Evolutionary conservation across 2,797 vertebrate species (phyloP), one percentile per base, ranked within the genome.

Genomic region (Gephyroberyx darwinii): DNA sequence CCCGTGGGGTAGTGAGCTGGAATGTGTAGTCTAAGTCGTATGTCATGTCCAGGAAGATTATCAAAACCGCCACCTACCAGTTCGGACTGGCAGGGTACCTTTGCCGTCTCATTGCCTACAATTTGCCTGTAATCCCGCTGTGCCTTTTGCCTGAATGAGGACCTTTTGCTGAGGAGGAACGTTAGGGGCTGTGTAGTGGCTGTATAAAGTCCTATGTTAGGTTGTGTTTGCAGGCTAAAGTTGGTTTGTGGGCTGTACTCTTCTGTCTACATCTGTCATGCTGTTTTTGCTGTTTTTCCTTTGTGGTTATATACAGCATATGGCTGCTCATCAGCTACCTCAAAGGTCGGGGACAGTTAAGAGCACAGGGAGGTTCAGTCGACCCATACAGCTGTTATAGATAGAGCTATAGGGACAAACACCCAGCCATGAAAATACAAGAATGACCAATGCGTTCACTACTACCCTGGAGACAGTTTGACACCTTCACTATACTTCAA

Each of bases 291-390:
- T 48, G 67, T 79, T 41, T 48, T 19, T n/a, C n/a, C 16, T 17
- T 69, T 77, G 19, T 52, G 74, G 69, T 61, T 64, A 60, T 81
- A 17, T 39, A 58, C 35, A 37, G 17, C 22, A 59, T 67, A 78
- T 71, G 47, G 68, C 20, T 69, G 33, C 75, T 88, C 88, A 89
- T 91, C 87, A 84, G 68, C 64, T 67, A 69, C 68, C 64, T 48
- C 52, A 56, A 52, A 50, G 78, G 74, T 45, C 56, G 84, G 63
- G 57, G 76, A 43, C 55, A 77, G 82, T 86, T 86, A 83, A 57
- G 73, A 69, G 61, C 51, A 39, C 66, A 22, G 37, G 13, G 8
- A 35, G 62, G 33, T 62, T 83, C 55, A 75, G 54, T 64, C 77
- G 65, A 48, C 59, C 71, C 70, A 69, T 81, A 82, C 73, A 78